phyloP scores from a whole-genome alignment of 23 tunicate genomes.

The Halocynthia aurantium region DNA sequence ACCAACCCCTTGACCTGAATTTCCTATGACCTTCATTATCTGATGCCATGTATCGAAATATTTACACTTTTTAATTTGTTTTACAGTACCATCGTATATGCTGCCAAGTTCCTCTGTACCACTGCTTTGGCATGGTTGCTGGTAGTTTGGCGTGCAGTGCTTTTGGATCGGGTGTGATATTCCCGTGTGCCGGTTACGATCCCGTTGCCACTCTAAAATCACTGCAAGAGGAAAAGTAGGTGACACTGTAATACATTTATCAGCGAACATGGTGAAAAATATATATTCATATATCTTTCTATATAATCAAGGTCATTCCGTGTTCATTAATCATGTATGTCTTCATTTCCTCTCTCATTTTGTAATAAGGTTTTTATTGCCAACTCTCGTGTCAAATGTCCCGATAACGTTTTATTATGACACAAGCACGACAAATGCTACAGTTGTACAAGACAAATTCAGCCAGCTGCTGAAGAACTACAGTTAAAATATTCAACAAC shows the following conservation, averaged over 20 bases:
- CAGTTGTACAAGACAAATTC: too few species aligned
- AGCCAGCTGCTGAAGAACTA: too few species aligned
- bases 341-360: not conserved
- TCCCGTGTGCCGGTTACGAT: conserved; percentile 91
- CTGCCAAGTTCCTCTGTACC: conserved; percentile 93
- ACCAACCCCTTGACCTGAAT: too few species aligned
- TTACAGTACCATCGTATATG: conserved; percentile 55
- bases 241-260: not conserved
- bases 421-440: too few species aligned
- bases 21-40: not conserved
- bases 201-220: conserved; percentile 49
- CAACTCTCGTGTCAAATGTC: too few species aligned
- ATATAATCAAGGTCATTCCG: too few species aligned
- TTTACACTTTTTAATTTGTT: not conserved
- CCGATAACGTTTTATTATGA: too few species aligned
- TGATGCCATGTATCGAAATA: not conserved
- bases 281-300: too few species aligned
- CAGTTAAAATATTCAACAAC: too few species aligned
- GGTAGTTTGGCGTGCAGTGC: conserved; percentile 54
- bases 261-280: too few species aligned
- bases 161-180: conserved; percentile 43
- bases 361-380: too few species aligned
- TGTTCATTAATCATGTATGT: not conserved
- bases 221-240: conserved; percentile 58
- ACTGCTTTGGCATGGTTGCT: conserved; percentile 95